Evolutionary conservation across 2,888 invertebrate genomes (phyloP), one percentile per base, ranked within the genome.

Genomic region (Nycteola revayana): DNA sequence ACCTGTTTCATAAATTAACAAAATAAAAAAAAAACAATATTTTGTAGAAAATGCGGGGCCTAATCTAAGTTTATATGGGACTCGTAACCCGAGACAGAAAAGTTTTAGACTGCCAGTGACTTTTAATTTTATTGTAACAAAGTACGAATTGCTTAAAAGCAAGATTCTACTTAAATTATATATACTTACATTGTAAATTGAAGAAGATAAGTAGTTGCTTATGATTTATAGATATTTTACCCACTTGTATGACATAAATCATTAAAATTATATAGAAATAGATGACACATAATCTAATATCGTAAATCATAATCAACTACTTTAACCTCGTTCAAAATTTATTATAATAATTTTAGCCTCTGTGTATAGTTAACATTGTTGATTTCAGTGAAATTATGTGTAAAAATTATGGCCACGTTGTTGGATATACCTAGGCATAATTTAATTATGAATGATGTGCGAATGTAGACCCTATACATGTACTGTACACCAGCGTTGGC

Each of bases 1-100:
- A 82, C 80, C 81, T 81, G 81, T 81, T 70, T 70, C 65, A 61
- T 65, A 64, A 61, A 53, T 60, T 62, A 65, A 60, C 60, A 66
- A 64, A 60, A n/a, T 21, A 35, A 55, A 55, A n/a, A n/a, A n/a
- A n/a, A 49, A 44, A 44, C 45, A 54, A 60, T 53, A 60, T 68
- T 69, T 67, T 73, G 60, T 71, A 62, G 62, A 57, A 58, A 63
- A 56, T 62, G 56, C 56, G 66, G 69, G 77, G 79, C 76, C 79
- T 79, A 79, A 58, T 61, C 49, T 42, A 57, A 43, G 55, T 59
- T 61, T 50, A 40, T 62, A 55, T 49, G 43, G 42, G 52, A 43
- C 49, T 55, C n/a, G 40, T 45, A 39, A 51, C 50, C 49, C 22
- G 51, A 48, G 43, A 51, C 42, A 47, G 46, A 35, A 32, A 56